Evolutionary conservation across 2,888 invertebrate species (phyloP), one percentile per base, ranked within the genome.

Genomic region (Chaetogeoica ovagalla): DNA sequence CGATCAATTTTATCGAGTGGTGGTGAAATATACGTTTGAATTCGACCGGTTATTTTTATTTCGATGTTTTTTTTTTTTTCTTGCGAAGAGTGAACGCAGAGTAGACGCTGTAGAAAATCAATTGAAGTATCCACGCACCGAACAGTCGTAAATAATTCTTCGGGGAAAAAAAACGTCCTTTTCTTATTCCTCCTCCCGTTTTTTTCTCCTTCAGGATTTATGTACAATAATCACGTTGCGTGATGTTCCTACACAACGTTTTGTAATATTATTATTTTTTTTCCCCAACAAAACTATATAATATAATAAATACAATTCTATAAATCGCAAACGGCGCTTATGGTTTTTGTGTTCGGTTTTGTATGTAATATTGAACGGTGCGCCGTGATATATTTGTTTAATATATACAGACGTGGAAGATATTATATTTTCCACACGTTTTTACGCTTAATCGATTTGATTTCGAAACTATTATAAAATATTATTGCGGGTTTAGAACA

Each of bases 11-110:
- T 57, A 13, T 57, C 23, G 39, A 23, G 57, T 75, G 30, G n/a
- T n/a, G n/a, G 30, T 30, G 74, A 75, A 57, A 65, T 75, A 75
- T 65, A 57, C 2, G 57, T 75, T 65, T 66, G 57, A 75, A 74
- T 65, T 74, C 55, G 7, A 39, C 9, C 21, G 23, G 63, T 39
- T 57, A 23, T 55, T 74, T 74, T 74, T 74, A 73, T 63, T 73
- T 52, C 15, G 15, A 73, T 37, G 30, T 74, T 37, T 55, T 70
- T 21, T 55, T 55, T 48, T 48, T 48, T 48, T 13, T 48, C 13
- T 48, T 48, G 11, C 48, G 48, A 62, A 11, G n/a, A n/a, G 21
- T 11, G 37, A 65, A 55, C 21, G 17, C 21, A 55, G 17, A 55
- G 17, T 9, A 55, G 17, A 37, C 37, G 9, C 55, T 21, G 39